Conservation (phyloP, 2,888 invertebrate species). For the Machimus atricapillus region DNA sequence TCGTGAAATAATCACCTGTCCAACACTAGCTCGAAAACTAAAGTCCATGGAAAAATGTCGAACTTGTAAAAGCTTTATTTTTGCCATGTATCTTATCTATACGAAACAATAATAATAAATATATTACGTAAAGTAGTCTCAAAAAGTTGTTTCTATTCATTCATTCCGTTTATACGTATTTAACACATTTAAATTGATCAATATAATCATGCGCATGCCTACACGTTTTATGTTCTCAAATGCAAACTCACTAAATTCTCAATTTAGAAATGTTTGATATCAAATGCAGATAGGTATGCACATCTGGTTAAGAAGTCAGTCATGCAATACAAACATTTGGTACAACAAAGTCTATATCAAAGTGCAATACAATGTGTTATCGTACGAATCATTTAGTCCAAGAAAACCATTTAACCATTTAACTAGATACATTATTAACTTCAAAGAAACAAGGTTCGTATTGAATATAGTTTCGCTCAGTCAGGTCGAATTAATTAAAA, state of each 20-base stretch:
- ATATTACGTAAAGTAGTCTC: too few species aligned
- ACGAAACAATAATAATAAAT: too few species aligned
- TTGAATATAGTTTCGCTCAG: not conserved
- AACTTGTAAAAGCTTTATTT: too few species aligned
- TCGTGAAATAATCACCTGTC: too few species aligned
- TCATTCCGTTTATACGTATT: too few species aligned
- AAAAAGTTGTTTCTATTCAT: too few species aligned
- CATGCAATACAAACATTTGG: not conserved
- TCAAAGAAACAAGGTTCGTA: not conserved
- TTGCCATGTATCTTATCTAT: too few species aligned
- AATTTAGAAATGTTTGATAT: not conserved
- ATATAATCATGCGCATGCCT: not conserved
- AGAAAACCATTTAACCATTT: not conserved
- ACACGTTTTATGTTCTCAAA: too few species aligned
- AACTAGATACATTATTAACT: not conserved
- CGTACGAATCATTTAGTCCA: not conserved
- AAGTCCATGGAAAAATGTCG: too few species aligned
- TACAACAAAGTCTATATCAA: not conserved
- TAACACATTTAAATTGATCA: too few species aligned
- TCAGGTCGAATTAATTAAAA: not conserved
- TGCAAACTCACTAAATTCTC: not conserved
- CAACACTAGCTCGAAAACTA: too few species aligned
- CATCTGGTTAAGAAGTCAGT: not conserved
- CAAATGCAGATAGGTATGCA: not conserved
- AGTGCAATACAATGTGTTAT: not conserved